A percentile compares a stretch with the other conserved stretches of the same genome.
These are phyloP conservation scores for Drosophila lacertosa DNA, from an alignment of 1,140 invertebrate genomes.

Conservation along the genomic window DNA sequence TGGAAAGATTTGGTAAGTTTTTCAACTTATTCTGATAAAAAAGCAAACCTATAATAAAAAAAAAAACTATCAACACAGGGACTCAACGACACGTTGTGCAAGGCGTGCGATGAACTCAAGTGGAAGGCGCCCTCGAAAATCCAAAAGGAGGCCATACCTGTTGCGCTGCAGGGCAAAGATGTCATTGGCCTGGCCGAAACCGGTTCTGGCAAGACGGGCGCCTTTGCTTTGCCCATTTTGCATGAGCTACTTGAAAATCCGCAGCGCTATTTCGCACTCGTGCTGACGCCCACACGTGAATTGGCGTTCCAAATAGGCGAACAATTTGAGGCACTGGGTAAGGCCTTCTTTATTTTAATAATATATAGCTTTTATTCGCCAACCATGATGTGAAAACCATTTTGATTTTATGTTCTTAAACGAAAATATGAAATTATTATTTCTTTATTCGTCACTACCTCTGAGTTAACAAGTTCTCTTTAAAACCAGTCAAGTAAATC, in stretches of 20 bases:
- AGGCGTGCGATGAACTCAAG: slow-evolving; percentile 95
- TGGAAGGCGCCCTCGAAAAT: slow-evolving; percentile 98
- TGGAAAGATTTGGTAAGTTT: slow-evolving; percentile 76
- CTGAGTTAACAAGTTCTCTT: slow-evolving; percentile 50
- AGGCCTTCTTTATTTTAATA: slow-evolving; percentile 46
- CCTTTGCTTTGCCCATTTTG: slow-evolving; percentile 98
- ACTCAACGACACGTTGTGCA: slow-evolving; percentile 94
- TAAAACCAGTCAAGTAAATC: background rate
- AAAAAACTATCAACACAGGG: slow-evolving; percentile 88
- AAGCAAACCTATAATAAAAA: background rate
- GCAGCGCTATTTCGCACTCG: slow-evolving; percentile 96
- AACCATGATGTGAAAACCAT: slow-evolving; percentile 70
- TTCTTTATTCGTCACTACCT: slow-evolving; percentile 83
- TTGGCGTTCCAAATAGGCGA: slow-evolving; percentile 98
- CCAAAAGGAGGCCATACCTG: slow-evolving; percentile 96
- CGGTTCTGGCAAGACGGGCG: slow-evolving; percentile 98
- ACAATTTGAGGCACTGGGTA: slow-evolving; percentile 97
- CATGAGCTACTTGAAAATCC: slow-evolving; percentile 95
- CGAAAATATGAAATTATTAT: slow-evolving; percentile 77
- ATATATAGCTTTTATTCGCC: background rate
- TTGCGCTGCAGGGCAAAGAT: slow-evolving; percentile 96
- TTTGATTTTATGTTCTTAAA: slow-evolving; percentile 72
- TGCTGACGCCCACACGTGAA: slow-evolving; percentile 98
- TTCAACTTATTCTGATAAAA: background rate
- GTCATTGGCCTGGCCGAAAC: slow-evolving; percentile 98